Conservation (phyloP, 1,140 invertebrate genomes). For the Trachymyrmex cornetzi region DNA sequence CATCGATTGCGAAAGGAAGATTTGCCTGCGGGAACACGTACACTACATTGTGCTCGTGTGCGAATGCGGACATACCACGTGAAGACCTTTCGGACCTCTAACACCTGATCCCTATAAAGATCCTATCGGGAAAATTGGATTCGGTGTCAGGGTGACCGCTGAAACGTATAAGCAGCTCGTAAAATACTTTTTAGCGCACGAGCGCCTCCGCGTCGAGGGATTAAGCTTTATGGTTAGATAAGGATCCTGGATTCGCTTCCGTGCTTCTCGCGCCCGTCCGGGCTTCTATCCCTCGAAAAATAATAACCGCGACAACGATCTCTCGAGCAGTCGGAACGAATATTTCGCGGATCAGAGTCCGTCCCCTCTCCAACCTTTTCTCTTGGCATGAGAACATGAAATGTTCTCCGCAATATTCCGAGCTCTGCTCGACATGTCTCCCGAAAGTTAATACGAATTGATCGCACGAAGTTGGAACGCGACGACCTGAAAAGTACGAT, state of each 20-base stretch:
- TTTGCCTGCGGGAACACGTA: neutral
- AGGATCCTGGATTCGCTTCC: slow-evolving; percentile 81
- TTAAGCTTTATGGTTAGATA: slow-evolving; percentile 86
- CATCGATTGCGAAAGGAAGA: slow-evolving; percentile 32
- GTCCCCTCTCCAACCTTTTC: slow-evolving; percentile 38
- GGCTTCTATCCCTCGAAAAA: slow-evolving; percentile 61
- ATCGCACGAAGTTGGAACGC: slow-evolving; percentile 34
- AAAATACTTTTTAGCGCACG: slow-evolving; percentile 86
- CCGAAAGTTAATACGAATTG: slow-evolving; percentile 40
- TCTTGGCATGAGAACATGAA: slow-evolving; percentile 13
- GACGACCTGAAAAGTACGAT: slow-evolving; percentile 35
- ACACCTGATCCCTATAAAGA: slow-evolving; percentile 86
- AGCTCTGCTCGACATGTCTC: neutral
- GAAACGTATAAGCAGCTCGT: slow-evolving; percentile 87
- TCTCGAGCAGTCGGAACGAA: slow-evolving; percentile 66
- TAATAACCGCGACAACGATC: slow-evolving; percentile 73
- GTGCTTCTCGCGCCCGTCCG: slow-evolving; percentile 25
- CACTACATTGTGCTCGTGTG: neutral
- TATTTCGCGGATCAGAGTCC: slow-evolving; percentile 70
- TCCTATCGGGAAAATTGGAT: slow-evolving; percentile 87
- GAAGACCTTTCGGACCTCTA: slow-evolving; percentile 63
- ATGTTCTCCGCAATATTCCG: slow-evolving; percentile 61
- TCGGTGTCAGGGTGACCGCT: slow-evolving; percentile 85
- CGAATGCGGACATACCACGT: slow-evolving; percentile 38
- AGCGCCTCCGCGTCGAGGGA: slow-evolving; percentile 79